Percentiles rank a stretch among this genome's conserved stretches.
Conservation (phyloP, 1,140 invertebrate species). For the Mesaphorura yosii region DNA sequence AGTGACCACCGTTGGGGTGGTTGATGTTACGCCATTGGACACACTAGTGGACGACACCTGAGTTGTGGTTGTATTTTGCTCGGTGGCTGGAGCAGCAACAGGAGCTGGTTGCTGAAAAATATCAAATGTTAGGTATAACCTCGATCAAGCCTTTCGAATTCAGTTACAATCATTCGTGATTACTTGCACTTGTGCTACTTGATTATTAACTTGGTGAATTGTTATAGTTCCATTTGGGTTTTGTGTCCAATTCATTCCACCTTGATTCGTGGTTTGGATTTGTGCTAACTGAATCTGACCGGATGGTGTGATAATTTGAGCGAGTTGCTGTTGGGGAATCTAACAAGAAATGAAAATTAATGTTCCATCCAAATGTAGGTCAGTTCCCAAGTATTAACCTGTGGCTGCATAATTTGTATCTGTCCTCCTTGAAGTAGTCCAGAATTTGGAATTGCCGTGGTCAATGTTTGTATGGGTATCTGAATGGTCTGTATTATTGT, state of each 20-base stretch:
- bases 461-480: conserved; percentile 67
- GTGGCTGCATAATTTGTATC: conserved; percentile 59
- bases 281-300: conserved; percentile 65
- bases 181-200: no score
- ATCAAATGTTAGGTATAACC: no score
- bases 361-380: not conserved
- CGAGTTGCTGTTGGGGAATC: conserved; percentile 52
- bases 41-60: conserved; percentile 32
- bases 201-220: no score
- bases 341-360: conserved; percentile 16
- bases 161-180: no score
- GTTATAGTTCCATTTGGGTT: conserved; percentile 32
- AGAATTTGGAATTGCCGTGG: conserved; percentile 42
- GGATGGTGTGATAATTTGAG: conserved; percentile 71
- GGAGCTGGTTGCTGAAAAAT: no score
- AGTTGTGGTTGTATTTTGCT: conserved; percentile 3
- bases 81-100: no score
- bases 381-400: conserved; percentile 30
- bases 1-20: conserved; percentile 30
- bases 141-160: no score
- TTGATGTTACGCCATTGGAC: conserved; percentile 31
- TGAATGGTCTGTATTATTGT: conserved; percentile 87
- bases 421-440: conserved; percentile 40
- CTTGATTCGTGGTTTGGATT: conserved; percentile 33
- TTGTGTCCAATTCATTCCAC: conserved; percentile 26